These are phyloP conservation scores for Pogonophryne albipinna DNA, from an alignment of 2,797 vertebrate genomes.

Conservation along the genomic window DNA sequence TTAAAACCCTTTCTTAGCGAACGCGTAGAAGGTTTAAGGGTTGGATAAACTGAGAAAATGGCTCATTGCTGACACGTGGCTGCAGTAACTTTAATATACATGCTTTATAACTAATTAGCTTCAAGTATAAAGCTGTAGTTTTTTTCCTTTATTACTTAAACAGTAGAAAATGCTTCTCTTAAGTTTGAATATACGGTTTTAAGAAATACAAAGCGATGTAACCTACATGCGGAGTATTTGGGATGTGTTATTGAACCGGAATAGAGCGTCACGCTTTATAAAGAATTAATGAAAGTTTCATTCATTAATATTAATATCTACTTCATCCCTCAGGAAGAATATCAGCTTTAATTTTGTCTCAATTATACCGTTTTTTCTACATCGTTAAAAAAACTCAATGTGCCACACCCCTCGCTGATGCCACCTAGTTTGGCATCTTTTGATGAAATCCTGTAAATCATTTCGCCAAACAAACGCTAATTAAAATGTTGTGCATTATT, in stretches of 20 bases:
- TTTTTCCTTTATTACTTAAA: conserved; percentile 9
- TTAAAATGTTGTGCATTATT: conserved; percentile 25
- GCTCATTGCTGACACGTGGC: conserved; percentile 76
- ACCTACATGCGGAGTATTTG: conserved; percentile 7
- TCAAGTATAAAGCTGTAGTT: background rate
- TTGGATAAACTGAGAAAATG: conserved; percentile 56
- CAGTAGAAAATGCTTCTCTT: conserved; percentile 2
- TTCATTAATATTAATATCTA: conserved; percentile 13
- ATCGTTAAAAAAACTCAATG: conserved; percentile 29
- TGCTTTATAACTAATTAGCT: background rate
- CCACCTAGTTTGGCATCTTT: conserved; percentile 34
- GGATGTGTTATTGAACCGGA: background rate
- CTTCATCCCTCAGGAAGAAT: conserved; percentile 21
- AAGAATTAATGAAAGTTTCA: conserved; percentile 8
- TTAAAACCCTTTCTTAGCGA: conserved; percentile 14
- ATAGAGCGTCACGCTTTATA: background rate
- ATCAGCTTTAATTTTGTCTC: conserved; percentile 29
- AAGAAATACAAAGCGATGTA: conserved; percentile 6
- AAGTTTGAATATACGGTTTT: background rate
- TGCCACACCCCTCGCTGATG: conserved; percentile 53
- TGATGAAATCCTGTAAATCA: conserved; percentile 41
- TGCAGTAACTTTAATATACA: conserved; percentile 47
- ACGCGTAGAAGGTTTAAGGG: background rate
- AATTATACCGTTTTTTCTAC: conserved; percentile 27
- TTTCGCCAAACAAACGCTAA: conserved; percentile 8